Conservation (phyloP, 2,113 vertebrate species). For the Cairina moschata region DNA sequence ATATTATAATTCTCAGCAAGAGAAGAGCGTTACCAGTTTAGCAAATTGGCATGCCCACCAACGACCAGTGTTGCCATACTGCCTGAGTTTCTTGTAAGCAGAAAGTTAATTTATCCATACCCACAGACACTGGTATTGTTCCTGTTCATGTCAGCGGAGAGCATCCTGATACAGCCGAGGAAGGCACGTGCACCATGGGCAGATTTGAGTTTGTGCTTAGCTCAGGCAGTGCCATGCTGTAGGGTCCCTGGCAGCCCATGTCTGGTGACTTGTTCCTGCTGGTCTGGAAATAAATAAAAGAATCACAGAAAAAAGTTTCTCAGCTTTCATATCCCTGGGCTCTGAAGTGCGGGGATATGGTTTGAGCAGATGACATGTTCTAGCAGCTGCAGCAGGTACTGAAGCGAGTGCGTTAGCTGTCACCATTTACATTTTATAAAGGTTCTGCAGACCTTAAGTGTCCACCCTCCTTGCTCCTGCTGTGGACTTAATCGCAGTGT, state of each 20-base stretch:
- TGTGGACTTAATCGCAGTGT: background rate
- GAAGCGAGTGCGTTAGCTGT: background rate
- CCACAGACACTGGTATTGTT: background rate
- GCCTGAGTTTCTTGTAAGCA: background rate
- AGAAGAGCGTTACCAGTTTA: background rate
- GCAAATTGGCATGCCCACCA: no score
- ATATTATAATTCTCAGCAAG: background rate
- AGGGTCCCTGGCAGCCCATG: accelerated
- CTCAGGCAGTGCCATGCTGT: background rate
- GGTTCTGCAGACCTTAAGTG: background rate
- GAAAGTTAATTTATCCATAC: background rate
- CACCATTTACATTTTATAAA: background rate
- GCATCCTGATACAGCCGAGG: background rate
- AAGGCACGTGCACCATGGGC: accelerated
- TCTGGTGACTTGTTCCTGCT: background rate
- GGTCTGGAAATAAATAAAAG: background rate
- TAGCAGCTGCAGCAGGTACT: background rate
- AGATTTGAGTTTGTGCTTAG: background rate
- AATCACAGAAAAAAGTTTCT: background rate
- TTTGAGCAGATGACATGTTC: background rate
- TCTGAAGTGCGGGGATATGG: background rate
- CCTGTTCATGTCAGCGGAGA: background rate
- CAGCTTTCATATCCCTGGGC: background rate
- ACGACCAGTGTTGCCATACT: background rate
- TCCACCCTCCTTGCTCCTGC: background rate